Conservation (phyloP, 2,797 vertebrate species). For the Mionectes olivaceus region DNA sequence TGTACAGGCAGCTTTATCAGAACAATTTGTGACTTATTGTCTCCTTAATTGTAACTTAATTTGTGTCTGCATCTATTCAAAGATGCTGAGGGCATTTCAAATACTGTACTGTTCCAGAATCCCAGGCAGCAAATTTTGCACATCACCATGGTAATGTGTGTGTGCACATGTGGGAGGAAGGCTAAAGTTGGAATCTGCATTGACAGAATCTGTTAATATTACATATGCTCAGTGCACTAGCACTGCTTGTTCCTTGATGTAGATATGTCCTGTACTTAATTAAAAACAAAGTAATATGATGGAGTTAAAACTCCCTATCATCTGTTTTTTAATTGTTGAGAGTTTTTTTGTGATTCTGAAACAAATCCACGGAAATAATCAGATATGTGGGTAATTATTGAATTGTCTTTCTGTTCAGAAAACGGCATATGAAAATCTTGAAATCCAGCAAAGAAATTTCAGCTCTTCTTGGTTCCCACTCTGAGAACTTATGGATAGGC, state of each 20-base stretch:
- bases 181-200: slow-evolving; percentile 1
- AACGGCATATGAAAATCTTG: neutral
- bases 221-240: neutral
- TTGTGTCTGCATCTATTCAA: neutral
- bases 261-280: neutral
- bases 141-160: slow-evolving; percentile 18
- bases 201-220: slow-evolving; percentile 12
- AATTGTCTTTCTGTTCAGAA: neutral
- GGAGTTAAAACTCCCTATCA: neutral
- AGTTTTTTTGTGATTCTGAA: neutral
- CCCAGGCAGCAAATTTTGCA: slow-evolving; percentile 15
- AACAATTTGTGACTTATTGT: neutral
- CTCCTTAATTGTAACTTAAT: neutral
- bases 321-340: neutral
- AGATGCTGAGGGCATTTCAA: slow-evolving; percentile 8
- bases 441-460: neutral
- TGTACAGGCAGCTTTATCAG: neutral
- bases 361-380: neutral
- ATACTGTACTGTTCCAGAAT: neutral
- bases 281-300: neutral
- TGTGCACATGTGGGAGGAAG: neutral
- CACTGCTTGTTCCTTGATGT: slow-evolving; percentile 23
- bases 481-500: neutral
- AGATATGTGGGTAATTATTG: neutral
- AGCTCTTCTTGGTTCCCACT: neutral